Evolutionary conservation across 1,140 invertebrate species (phyloP).

Genomic region (Lethrus apterus): DNA sequence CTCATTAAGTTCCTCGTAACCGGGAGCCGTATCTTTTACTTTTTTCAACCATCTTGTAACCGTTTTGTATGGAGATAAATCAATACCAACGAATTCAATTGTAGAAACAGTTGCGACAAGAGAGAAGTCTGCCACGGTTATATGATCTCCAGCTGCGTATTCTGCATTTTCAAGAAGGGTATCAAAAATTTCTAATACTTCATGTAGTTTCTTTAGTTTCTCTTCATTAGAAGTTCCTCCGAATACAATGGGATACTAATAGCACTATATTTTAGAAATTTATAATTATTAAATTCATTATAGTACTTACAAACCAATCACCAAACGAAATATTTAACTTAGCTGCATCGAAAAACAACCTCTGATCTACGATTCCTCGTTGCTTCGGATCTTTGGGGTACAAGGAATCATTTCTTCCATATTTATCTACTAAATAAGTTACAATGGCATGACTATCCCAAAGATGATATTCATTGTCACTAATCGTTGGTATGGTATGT

Average conservation of each 20-base stretch:
- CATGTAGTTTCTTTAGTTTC: slow-evolving; percentile 55
- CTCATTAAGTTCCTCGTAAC: too few species aligned
- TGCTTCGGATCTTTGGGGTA: slow-evolving; percentile 61
- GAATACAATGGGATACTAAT: slow-evolving; percentile 64
- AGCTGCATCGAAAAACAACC: slow-evolving; percentile 66
- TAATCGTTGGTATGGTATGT: too few species aligned
- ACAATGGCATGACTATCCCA: slow-evolving; percentile 64
- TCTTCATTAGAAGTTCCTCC: slow-evolving; percentile 54
- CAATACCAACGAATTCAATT: slow-evolving; percentile 56
- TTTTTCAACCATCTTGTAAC: slow-evolving; percentile 63
- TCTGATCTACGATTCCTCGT: slow-evolving; percentile 66
- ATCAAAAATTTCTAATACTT: slow-evolving; percentile 56
- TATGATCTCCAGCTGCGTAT: slow-evolving; percentile 56
- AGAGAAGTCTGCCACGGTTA: slow-evolving; percentile 69
- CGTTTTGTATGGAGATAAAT: slow-evolving; percentile 60
- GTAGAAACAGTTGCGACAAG: slow-evolving; percentile 55
- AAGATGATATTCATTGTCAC: too few species aligned
- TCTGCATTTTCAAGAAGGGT: slow-evolving; percentile 56
- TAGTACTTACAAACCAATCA: too few species aligned
- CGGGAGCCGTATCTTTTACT: too few species aligned
- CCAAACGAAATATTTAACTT: too few species aligned
- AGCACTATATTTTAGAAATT: too few species aligned
- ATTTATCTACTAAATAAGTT: slow-evolving; percentile 69
- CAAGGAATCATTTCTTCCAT: slow-evolving; percentile 51
- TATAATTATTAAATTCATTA: too few species aligned